Evolutionary conservation across 2,113 vertebrate genomes (phyloP), one percentile per base, ranked within the genome.

Genomic region (Poeciliopsis prolifica): DNA sequence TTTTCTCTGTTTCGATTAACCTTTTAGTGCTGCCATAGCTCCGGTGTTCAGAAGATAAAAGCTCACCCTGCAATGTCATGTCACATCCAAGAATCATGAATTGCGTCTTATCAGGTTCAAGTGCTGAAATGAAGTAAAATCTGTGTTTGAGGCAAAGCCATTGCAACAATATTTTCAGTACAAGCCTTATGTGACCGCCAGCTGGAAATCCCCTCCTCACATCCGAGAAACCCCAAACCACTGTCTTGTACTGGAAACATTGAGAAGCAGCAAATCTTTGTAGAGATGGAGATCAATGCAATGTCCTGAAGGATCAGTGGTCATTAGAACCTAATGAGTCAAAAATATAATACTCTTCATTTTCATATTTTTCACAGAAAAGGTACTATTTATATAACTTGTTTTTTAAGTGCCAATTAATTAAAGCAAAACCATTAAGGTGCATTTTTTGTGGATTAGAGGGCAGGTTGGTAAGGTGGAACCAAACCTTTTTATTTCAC

Each of bases 341-440:
- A 77, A 76, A 92, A 89, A 92, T 28, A 28, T 28, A 28, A 28
- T 82, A 87, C 81, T 72, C 90, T 90, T 91, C 78, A 86, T 81
- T 91, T 94, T 93, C 81, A 87, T 93, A 90, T 89, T 80, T 48
- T 91, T 92, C 90, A 90, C 87, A 85, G 91, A 92, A 93, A 95
- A 92, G 86, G 86, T 92, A 92, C 90, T 90, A 86, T 93, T 94
- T 94, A 91, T 94, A 90, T 92, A 85, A 93, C 89, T 91, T 94
- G 44, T 87, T 81, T 92, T 92, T 89, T 73, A 95, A 95, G 93
- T 94, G 93, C 93, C 94, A 95, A 93, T 93, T 92, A 86, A 93
- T 91, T 88, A 77, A 88, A 92, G 92, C 65, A 75, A 93, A 91
- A 91, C 91, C 90, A 92, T 91, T 91, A 91, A 92, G 89, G 91